phyloP scores from a whole-genome alignment of 1,140 invertebrate species.

The Procambarus virginalis region DNA sequence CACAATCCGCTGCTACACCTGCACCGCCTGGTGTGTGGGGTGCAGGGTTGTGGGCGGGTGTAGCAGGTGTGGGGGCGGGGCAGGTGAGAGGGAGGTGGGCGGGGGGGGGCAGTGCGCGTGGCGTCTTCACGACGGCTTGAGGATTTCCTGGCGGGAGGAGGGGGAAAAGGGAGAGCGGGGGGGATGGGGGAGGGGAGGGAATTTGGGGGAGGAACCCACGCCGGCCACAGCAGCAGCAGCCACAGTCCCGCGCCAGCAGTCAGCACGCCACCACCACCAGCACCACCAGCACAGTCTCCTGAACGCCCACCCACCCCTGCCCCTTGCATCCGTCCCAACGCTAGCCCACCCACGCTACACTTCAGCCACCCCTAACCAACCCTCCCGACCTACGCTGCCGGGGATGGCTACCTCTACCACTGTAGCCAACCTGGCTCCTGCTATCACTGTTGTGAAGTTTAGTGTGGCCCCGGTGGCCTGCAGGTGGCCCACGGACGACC shows the following conservation, averaged over 20 bases:
- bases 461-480: background rate
- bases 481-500: background rate
- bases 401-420: background rate
- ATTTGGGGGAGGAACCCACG: slow-evolving; percentile 31
- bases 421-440: background rate
- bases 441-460: background rate
- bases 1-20: background rate
- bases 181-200: background rate
- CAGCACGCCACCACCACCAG: background rate
- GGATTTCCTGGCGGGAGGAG: slow-evolving; percentile 21
- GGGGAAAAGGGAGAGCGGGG: background rate
- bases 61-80: background rate
- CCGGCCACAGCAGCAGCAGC: slow-evolving; percentile 31
- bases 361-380: too few species aligned
- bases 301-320: background rate
- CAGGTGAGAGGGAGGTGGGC: background rate
- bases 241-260: slow-evolving; percentile 33
- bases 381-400: background rate
- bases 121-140: slow-evolving; percentile 57
- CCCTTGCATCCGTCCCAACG: background rate
- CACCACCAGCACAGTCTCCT: background rate
- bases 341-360: background rate
- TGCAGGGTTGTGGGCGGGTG: background rate
- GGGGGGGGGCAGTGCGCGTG: slow-evolving; percentile 9
- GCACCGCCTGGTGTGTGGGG: background rate